These are phyloP conservation scores for Murina feae DNA, from an alignment of 2,113 vertebrate species.

Conservation along the genomic window DNA sequence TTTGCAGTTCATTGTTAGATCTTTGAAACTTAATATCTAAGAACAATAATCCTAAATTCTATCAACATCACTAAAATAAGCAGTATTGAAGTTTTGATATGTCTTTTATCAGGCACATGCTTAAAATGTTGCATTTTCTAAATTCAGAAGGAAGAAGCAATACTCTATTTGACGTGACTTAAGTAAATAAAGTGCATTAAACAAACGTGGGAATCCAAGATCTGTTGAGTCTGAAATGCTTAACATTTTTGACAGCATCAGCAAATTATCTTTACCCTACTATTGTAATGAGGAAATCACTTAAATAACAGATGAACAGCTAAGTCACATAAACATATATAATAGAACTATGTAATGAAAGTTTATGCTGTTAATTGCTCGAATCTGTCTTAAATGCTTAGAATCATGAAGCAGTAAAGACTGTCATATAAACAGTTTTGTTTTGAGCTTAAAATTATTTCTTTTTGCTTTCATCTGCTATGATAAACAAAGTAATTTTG, in stretches of 20 bases:
- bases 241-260: slow-evolving; percentile 70
- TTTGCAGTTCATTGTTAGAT: slow-evolving; percentile 15
- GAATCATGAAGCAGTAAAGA: slow-evolving; percentile 79
- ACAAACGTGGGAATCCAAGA: slow-evolving; percentile 35
- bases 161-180: slow-evolving; percentile 58
- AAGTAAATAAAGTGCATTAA: slow-evolving; percentile 59
- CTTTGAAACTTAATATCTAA: slow-evolving; percentile 40
- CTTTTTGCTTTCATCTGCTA: slow-evolving; percentile 71
- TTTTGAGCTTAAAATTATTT: slow-evolving; percentile 78
- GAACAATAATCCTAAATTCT: slow-evolving; percentile 23
- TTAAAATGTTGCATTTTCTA: slow-evolving; percentile 64
- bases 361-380: slow-evolving; percentile 77
- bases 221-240: slow-evolving; percentile 52
- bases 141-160: slow-evolving; percentile 62
- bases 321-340: slow-evolving; percentile 69
- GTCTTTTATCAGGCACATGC: slow-evolving; percentile 58
- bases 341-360: slow-evolving; percentile 76
- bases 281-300: slow-evolving; percentile 71
- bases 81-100: slow-evolving; percentile 47
- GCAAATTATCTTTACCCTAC: slow-evolving; percentile 71
- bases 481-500: slow-evolving; percentile 81
- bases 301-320: slow-evolving; percentile 77
- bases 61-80: slow-evolving; percentile 32
- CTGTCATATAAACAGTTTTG: slow-evolving; percentile 81
- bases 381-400: slow-evolving; percentile 77